Evolutionary conservation across 2,888 invertebrate species (phyloP), one percentile per base, ranked within the genome.

Genomic region (Ophion costatus): DNA sequence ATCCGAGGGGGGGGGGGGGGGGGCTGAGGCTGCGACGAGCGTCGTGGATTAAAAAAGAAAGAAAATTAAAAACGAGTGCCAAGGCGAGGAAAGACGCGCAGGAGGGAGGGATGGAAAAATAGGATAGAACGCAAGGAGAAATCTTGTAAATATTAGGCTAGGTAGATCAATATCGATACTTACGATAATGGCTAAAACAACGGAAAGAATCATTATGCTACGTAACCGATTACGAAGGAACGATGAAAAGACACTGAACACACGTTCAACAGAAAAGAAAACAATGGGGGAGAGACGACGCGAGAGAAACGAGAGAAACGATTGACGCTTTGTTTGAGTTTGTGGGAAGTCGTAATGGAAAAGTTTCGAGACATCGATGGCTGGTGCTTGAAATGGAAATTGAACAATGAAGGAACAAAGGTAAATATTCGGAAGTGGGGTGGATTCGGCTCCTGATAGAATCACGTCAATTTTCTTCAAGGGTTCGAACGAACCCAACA

Each of bases 111-210:
- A 59, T 45, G 20, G 59, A 61, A 45, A 63, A 63, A 64, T 45
- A 22, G 42, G 20, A 89, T 81, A 87, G 87, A 87, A 17, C 14
- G 82, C 87, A 89, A 75, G 75, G 33, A 79, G 17, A 57, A 91
- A 88, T 42, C 29, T 89, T 93, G 92, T 93, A 92, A 90, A 93
- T 93, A 93, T 92, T 92, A 93, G 91, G 91, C 87, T 93, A 93
- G 93, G 91, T 93, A 92, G 92, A 91, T 91, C 90, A 93, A 93
- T 93, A 93, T 92, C 90, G 90, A 91, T 91, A 91, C 92, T 91
- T 82, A 91, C 86, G 90, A 91, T 89, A 91, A 81, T 83, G 76
- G 84, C 78, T 86, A 80, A 77, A 73, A 76, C 45, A 73, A 20
- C 70, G 63, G 63, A 76, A 73, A 51, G 63, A 80, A 80, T 51